Base-by-base conservation (phyloP, 2,888 invertebrate genomes). In the Dryocosmus kuriphilus region DNA sequence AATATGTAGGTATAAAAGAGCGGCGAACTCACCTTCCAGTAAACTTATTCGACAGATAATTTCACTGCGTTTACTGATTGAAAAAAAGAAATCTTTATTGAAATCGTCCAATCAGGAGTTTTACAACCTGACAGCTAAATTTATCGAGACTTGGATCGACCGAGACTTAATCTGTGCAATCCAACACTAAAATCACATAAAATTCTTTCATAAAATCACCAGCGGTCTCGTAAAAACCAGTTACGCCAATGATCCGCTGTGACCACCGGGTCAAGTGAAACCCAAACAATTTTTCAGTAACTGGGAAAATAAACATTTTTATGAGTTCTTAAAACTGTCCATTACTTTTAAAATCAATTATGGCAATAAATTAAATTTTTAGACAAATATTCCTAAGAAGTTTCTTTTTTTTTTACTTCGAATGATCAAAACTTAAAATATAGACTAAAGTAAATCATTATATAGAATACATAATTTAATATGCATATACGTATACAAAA, bases 141-240 rank as follows among this genome's bases (percentile, higher is more conserved):
- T 71, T 71, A 71, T 71, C 71, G 71, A 71, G 32, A 71, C n/a
- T 71, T 71, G 51, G 11, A 71, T 71, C 71, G n/a, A 51, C 30
- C 27, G 51, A 71, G 71, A 71, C 71, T 71, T 71, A 71, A 71
- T 71, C 30, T 32, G 51, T 55, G 51, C 71, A 71, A 55, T 71
- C 51, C 71, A 71, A 71, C 71, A 71, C 71, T 71, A 55, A 71
- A 71, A 71, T n/a, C 71, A 71, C 71, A 71, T 71, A 71, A 71
- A 71, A 71, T 71, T 71, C 71, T 71, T 71, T 71, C 71, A 71
- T 71, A 55, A 71, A 71, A 71, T 46, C 71, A 55, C 71, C 46
- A 55, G 30, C 51, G 51, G 71, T 71, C 71, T 71, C 71, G 32
- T 71, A 71, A 71, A 71, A 71, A 32, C 71, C 46, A 30, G 71